Evolutionary conservation across 2,113 vertebrate species (phyloP).

Genomic region (Eubucco bourcierii): DNA sequence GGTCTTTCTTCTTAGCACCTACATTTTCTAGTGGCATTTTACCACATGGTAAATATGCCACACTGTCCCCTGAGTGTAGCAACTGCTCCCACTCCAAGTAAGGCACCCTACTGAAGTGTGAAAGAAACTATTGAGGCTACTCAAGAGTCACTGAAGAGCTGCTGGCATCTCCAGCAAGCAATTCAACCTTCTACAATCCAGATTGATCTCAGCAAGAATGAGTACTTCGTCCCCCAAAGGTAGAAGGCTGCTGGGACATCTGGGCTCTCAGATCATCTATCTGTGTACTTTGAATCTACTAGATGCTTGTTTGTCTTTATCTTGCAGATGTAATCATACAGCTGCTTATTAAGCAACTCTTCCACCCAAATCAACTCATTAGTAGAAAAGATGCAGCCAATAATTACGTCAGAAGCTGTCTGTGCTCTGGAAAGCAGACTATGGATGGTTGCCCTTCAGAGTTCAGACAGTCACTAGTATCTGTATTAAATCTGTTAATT

Average conservation of each 20-base stretch:
- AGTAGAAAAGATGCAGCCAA: neutral
- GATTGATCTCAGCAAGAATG: neutral
- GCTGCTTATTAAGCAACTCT: slow-evolving; percentile 2
- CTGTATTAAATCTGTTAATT: neutral
- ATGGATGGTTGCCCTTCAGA: neutral
- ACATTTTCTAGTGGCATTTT: neutral
- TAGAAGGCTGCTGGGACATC: neutral
- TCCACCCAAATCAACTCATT: neutral
- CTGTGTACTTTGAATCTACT: neutral
- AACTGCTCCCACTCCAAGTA: neutral
- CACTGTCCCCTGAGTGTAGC: neutral
- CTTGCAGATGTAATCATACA: neutral
- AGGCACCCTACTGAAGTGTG: neutral
- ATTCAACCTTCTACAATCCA: neutral
- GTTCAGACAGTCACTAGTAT: neutral
- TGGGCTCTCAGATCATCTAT: neutral
- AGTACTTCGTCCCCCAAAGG: neutral
- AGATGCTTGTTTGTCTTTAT: neutral
- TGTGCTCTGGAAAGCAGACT: neutral
- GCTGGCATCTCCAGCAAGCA: neutral
- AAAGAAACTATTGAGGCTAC: neutral
- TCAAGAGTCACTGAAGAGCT: neutral
- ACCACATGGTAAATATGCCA: neutral
- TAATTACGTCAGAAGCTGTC: neutral
- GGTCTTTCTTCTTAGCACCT: neutral